phyloP scores from a whole-genome alignment of 2,797 vertebrate species.

The Amphiprion clarkii region DNA sequence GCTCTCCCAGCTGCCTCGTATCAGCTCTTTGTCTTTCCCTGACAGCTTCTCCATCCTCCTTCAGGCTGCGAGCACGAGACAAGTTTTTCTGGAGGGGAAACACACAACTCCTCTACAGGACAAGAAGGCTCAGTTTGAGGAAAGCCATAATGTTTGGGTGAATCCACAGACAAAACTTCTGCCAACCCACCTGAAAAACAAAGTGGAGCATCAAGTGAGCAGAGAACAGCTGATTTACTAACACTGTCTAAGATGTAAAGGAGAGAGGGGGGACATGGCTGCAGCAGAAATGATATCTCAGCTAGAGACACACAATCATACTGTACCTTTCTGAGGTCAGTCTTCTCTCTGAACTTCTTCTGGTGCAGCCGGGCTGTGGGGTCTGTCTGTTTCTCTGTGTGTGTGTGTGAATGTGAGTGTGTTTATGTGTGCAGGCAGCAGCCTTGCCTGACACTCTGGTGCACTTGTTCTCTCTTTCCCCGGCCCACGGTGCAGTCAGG shows the following conservation, averaged over 20 bases:
- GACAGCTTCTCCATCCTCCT: slow-evolving; percentile 86
- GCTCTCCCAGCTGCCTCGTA: slow-evolving; percentile 93
- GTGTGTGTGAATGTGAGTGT: slow-evolving; percentile 39
- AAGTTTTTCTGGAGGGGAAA: slow-evolving; percentile 61
- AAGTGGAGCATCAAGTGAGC: slow-evolving; percentile 59
- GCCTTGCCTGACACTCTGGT: slow-evolving; percentile 80
- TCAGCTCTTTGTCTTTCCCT: slow-evolving; percentile 89
- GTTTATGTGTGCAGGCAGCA: slow-evolving; percentile 61
- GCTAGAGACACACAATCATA: slow-evolving; percentile 48
- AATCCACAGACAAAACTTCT: slow-evolving; percentile 66
- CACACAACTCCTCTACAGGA: slow-evolving; percentile 70
- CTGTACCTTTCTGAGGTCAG: slow-evolving; percentile 76
- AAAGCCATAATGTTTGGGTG: slow-evolving; percentile 54
- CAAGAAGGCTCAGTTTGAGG: slow-evolving; percentile 50
- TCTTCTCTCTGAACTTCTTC: slow-evolving; percentile 75
- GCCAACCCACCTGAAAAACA: slow-evolving; percentile 71
- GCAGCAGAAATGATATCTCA: slow-evolving; percentile 14
- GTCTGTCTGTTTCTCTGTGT: slow-evolving; percentile 53
- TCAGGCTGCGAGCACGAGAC: slow-evolving; percentile 53
- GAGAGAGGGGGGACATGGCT: slow-evolving; percentile 1
- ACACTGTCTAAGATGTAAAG: slow-evolving; percentile 18
- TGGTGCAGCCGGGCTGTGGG: slow-evolving; percentile 60
- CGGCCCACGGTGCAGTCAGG: slow-evolving; percentile 75
- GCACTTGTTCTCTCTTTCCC: slow-evolving; percentile 79
- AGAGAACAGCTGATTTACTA: slow-evolving; percentile 15